Evolutionary conservation across 2,888 invertebrate species (phyloP), one percentile per base, ranked within the genome.

Genomic region (Chorisops tibialis): DNA sequence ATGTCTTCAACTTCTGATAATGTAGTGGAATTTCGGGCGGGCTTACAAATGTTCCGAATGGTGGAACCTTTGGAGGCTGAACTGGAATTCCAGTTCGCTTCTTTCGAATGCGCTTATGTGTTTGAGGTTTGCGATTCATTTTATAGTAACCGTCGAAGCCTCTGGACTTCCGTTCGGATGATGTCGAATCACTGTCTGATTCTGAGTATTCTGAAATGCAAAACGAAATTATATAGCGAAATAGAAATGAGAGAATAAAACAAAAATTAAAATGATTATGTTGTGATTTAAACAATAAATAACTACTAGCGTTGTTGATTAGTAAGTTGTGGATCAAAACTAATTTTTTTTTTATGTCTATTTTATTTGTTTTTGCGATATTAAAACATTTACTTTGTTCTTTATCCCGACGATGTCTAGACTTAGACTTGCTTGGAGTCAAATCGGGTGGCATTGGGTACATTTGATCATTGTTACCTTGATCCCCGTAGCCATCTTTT

Each of bases 1-100:
- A 66, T 19, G 68, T 69, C 50, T 71, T 72, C 72, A 77, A 72
- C 62, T 77, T 75, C 63, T 84, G 85, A 65, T 81, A 83, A 67
- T 77, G 74, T 39, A 75, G 67, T 61, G 87, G 87, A 67, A 86
- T 79, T 71, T 87, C 85, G 0, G 86, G 86, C 5, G 85, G 86
- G 51, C 84, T 84, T 21, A 85, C 85, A 63, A 84, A 85, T 74
- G 85, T 85, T 48, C 85, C 86, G 68, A 89, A 80, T 61, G 87
- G 85, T 62, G 87, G 86, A 59, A 91, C 90, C 65, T 91, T 82
- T 0, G 93, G 93, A 58, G 91, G 91, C 68, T 93, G 90, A 24
- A 93, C 93, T 1, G 93, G 90, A 71, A 93, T 88, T 14, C 87
- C 86, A n/a, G 84, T 83, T 66, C 87, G 84, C 80, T 87, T 87